Conservation (phyloP, 2,113 vertebrate genomes). For the Percopsis transmontana region DNA sequence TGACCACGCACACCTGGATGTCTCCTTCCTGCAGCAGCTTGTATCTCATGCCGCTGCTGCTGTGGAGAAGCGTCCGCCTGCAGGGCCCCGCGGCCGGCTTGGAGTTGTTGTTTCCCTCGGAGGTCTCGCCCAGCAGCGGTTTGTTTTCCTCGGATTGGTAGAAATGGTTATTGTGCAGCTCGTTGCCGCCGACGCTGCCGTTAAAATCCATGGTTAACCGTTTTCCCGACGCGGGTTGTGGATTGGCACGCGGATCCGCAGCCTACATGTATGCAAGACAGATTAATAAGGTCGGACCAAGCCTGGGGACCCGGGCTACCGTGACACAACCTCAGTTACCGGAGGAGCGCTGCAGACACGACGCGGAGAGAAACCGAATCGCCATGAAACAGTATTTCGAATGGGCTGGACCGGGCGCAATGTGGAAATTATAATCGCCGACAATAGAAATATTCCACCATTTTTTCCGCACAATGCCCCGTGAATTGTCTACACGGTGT, state of each 20-base stretch:
- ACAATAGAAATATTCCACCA: slow-evolving; percentile 62
- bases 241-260: background rate
- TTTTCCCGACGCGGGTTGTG: slow-evolving; percentile 17
- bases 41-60: slow-evolving; percentile 91
- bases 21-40: slow-evolving; percentile 97
- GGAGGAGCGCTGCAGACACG: slow-evolving; percentile 33
- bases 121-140: slow-evolving; percentile 89
- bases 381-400: slow-evolving; percentile 38
- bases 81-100: slow-evolving; percentile 88
- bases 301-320: slow-evolving; percentile 38
- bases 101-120: slow-evolving; percentile 82
- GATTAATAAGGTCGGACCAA: slow-evolving; percentile 34
- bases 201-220: slow-evolving; percentile 85
- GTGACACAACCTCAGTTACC: slow-evolving; percentile 57
- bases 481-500: slow-evolving; percentile 63
- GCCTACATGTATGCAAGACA: slow-evolving; percentile 29
- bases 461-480: slow-evolving; percentile 61
- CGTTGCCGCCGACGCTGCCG: slow-evolving; percentile 82
- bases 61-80: slow-evolving; percentile 85
- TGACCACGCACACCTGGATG: slow-evolving; percentile 97
- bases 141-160: slow-evolving; percentile 92
- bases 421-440: slow-evolving; percentile 10
- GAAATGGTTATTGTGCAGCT: slow-evolving; percentile 82
- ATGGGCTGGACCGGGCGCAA: slow-evolving; percentile 15
- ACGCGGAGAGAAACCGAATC: slow-evolving; percentile 32